A percentile compares a stretch with the other conserved stretches of the same genome.
These are phyloP conservation scores for Synodontis membranacea DNA, from an alignment of 2,113 vertebrate species.

Conservation along the genomic window DNA sequence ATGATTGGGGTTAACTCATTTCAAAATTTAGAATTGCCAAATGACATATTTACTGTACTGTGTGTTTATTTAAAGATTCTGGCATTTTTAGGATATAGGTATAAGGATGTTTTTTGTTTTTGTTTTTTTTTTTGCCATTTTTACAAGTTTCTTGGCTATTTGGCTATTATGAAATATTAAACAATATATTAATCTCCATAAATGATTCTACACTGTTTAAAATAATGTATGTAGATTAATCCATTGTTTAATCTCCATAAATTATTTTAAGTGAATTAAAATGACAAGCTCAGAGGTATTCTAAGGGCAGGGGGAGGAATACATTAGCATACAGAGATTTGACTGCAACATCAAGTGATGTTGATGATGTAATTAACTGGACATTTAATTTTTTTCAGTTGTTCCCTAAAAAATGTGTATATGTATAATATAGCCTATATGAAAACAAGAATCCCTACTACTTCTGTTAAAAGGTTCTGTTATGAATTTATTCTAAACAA, in stretches of 20 bases:
- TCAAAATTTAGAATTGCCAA: background rate
- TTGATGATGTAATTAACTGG: background rate
- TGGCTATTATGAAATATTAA: background rate
- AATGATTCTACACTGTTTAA: background rate
- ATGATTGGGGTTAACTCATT: background rate
- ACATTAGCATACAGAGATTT: background rate
- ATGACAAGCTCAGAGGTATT: background rate
- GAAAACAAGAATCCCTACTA: background rate
- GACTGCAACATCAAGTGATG: background rate
- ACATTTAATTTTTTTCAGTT: background rate
- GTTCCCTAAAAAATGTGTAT: background rate
- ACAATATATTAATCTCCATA: slow-evolving; percentile 5
- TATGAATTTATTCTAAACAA: background rate
- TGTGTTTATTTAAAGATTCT: background rate
- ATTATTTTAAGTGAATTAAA: slow-evolving; percentile 4
- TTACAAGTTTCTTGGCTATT: background rate
- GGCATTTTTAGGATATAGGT: background rate
- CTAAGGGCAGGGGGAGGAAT: background rate
- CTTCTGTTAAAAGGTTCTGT: background rate
- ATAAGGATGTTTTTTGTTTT: background rate
- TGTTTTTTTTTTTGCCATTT: background rate
- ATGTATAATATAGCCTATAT: no score
- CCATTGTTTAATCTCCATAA: background rate
- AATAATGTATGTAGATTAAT: background rate
- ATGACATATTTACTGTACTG: no score